phyloP scores from a whole-genome alignment of 2,888 invertebrate genomes.

The Watsonalla cultraria region DNA sequence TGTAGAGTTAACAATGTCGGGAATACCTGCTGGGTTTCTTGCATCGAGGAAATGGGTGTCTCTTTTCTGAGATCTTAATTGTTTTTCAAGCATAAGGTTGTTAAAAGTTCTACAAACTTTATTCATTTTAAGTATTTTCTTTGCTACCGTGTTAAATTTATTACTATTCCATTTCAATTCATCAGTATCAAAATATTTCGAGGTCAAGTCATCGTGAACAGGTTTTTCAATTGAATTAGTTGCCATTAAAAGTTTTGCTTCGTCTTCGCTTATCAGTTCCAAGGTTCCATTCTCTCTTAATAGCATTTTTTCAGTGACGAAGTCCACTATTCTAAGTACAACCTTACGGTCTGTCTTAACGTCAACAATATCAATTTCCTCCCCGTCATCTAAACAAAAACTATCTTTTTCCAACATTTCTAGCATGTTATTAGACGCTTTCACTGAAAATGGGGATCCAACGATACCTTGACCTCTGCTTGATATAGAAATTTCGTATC shows the following conservation, averaged over 20 bases:
- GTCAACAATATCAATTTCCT: constrained; percentile 70
- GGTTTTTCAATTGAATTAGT: constrained; percentile 33
- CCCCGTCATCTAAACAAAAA: constrained; percentile 64
- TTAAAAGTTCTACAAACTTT: constrained; percentile 53
- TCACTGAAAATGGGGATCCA: constrained; percentile 79
- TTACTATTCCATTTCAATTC: constrained; percentile 10
- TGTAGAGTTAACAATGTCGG: constrained; percentile 71
- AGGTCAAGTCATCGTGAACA: constrained; percentile 6
- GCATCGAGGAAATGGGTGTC: constrained; percentile 17
- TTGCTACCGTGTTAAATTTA: constrained; percentile 46
- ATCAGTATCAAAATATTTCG: constrained; percentile 17
- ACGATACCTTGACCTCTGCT: constrained; percentile 75
- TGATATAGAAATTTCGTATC: constrained; percentile 77
- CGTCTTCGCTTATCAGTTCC: constrained; percentile 67
- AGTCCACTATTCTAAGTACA: constrained; percentile 73
- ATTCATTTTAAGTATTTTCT: constrained; percentile 51
- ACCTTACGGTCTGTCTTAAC: constrained; percentile 67
- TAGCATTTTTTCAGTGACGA: constrained; percentile 77
- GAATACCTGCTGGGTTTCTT: constrained; percentile 50
- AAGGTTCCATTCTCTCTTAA: constrained; percentile 71
- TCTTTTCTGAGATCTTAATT: constrained; percentile 13
- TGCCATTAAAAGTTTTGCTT: constrained; percentile 59
- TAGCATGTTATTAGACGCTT: constrained; percentile 59
- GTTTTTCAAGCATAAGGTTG: constrained; percentile 30
- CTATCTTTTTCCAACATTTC: constrained; percentile 54